phyloP scores from a whole-genome alignment of 2,888 invertebrate species.

The Heliconius sara region DNA sequence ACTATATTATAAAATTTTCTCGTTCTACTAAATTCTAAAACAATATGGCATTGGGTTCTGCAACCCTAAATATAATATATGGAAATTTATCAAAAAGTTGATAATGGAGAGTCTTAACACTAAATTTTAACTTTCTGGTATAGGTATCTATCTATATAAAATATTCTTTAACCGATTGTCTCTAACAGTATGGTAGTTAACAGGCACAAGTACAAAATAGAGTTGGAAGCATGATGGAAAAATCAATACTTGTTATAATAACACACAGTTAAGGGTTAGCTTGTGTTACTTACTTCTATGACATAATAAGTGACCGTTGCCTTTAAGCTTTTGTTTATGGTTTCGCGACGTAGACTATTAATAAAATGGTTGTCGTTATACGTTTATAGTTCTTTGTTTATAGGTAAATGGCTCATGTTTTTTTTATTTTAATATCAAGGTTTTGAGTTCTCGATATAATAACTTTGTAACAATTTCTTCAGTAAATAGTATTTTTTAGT shows the following conservation, averaged over 20 bases:
- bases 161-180: neutral
- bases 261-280: conserved; percentile 30
- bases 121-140: neutral
- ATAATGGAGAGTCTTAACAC: neutral
- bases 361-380: conserved; percentile 34
- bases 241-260: conserved; percentile 37
- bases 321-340: conserved; percentile 42
- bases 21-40: no score
- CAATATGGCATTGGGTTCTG: no score
- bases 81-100: neutral
- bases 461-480: conserved; percentile 27
- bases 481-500: neutral
- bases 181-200: neutral
- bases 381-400: conserved; percentile 32
- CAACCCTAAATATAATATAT: neutral
- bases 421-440: conserved; percentile 22
- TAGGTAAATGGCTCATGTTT: conserved; percentile 36
- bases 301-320: conserved; percentile 39
- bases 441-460: conserved; percentile 29
- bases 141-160: neutral
- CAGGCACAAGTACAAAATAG: neutral
- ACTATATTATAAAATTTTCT: no score
- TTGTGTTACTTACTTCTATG: conserved; percentile 36
- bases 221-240: conserved; percentile 7
- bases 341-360: conserved; percentile 33